Base-by-base conservation (phyloP, 2,888 invertebrate genomes). In the Apotomis turbidana region DNA sequence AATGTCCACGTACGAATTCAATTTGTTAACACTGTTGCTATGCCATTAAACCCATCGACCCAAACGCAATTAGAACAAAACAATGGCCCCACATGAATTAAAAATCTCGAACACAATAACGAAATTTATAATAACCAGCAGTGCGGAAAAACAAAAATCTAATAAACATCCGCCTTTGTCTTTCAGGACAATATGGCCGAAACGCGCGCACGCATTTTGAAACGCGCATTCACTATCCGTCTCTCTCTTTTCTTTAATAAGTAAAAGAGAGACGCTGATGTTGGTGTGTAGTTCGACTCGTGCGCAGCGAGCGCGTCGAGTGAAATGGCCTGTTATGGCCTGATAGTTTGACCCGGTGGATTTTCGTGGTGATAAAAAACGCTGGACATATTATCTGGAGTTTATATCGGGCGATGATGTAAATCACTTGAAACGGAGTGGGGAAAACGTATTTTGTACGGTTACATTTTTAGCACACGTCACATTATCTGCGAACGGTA, bases 71-170 rank as follows among this genome's bases (percentile, higher is more conserved):
- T 52, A 63, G 52, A 64, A 63, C 10, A 63, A 55, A 66, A 66
- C 66, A 66, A 66, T 66, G 46, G 66, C 27, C 55, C 9, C 6
- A 27, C 15, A 54, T 15, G 49, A 49, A 64, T 64, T 66, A 57
- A 44, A 57, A 52, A n/a, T 38, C 49, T 49, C 49, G 49, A 49
- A 38, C 38, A 54, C 55, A 55, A 66, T 57, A 66, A 66, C 27
- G 55, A 66, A 66, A 66, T 66, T 66, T 66, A 66, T 66, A 66
- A 66, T 57, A 51, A 51, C 55, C 55, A 66, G 6, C 66, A 66
- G 66, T 46, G 66, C 66, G 66, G 66, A 66, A 66, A 66, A 66
- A 66, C 66, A 55, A 66, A 66, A 66, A 66, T 66, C 66, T 66
- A 55, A 64, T 44, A 66, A 66, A 44, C 46, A 51, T 51, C 36